Evolutionary conservation across 1,140 invertebrate genomes (phyloP), one percentile per base, ranked within the genome.

Genomic region (Gonatopus flavifemur): DNA sequence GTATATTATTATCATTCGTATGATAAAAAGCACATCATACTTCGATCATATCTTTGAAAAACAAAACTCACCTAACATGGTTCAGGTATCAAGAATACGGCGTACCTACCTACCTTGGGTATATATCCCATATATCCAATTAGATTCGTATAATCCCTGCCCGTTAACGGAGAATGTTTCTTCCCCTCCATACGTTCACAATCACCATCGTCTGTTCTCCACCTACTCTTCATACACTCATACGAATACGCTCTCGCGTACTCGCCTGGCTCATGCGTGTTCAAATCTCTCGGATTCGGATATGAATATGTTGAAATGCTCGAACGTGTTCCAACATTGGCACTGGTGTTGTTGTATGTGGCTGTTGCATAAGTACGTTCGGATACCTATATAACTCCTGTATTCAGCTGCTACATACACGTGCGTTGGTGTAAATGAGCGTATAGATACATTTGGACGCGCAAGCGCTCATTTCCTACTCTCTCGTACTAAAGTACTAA

Each of bases 121-220:
- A 62, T 67, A 72, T 74, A 76, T 74, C 71, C 64, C 67, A 67
- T 74, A 73, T 60, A 75, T 76, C 73, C 72, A 76, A 77, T 77
- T 77, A 75, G 70, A 72, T 64, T 72, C 55, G 64, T 69, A 71
- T 76, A 77, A 75, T 74, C 71, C 72, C 47, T 54, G 61, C 49
- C 62, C 56, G 61, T 66, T 68, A 62, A 61, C 58, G 39, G 49
- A 59, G 61, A 68, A 57, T 64, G 61, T 41, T 39, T 54, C 56
- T 55, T 66, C 55, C 50, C 59, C 55, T 47, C 39, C n/a, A n/a
- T n/a, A 47, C 42, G 30, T 22, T 40, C 44, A 16, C 39, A 15
- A 20, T 25, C 48, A 44, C 45, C 59, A 54, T 55, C 58, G 39
- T n/a, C n/a, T n/a, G n/a, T n/a, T n/a, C n/a, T n/a, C n/a, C n/a